Evolutionary conservation across 2,888 invertebrate species (phyloP).

Genomic region (Lagria hirta): DNA sequence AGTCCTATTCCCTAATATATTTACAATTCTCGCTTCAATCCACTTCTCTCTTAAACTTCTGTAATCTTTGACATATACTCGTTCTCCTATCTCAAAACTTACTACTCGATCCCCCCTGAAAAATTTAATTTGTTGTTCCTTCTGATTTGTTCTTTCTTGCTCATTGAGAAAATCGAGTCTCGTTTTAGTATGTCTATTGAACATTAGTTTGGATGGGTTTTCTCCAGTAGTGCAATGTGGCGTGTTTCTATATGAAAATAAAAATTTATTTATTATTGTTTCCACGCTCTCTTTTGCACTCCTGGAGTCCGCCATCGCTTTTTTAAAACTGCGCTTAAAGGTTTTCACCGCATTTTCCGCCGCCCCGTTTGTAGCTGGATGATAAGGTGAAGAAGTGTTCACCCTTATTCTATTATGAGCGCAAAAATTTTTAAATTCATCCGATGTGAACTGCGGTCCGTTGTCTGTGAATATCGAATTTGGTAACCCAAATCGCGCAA

Average conservation of each 20-base stretch:
- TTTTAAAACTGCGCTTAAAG: background rate
- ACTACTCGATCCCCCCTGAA: no score
- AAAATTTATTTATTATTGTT: no score
- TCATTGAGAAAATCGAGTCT: background rate
- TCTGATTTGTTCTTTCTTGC: no score
- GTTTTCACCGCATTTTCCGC: background rate
- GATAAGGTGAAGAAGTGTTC: conserved; percentile 1
- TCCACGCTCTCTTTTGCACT: no score
- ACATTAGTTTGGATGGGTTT: background rate
- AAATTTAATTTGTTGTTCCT: no score
- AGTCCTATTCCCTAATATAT: no score
- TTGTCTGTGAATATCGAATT: background rate
- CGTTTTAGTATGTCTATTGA: background rate
- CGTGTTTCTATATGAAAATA: background rate
- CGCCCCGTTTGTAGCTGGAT: conserved; percentile 2
- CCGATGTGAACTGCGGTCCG: background rate
- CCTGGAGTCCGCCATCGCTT: background rate
- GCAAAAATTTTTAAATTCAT: conserved; percentile 1
- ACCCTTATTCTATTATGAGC: conserved; percentile 2
- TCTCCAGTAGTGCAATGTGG: background rate
- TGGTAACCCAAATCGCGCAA: conserved; percentile 1
- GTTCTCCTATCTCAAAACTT: no score
- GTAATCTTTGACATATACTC: no score
- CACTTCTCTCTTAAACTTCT: no score
- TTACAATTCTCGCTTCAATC: no score